Evolutionary conservation across 2,113 vertebrate genomes (phyloP).

Genomic region (Lathamus discolor): DNA sequence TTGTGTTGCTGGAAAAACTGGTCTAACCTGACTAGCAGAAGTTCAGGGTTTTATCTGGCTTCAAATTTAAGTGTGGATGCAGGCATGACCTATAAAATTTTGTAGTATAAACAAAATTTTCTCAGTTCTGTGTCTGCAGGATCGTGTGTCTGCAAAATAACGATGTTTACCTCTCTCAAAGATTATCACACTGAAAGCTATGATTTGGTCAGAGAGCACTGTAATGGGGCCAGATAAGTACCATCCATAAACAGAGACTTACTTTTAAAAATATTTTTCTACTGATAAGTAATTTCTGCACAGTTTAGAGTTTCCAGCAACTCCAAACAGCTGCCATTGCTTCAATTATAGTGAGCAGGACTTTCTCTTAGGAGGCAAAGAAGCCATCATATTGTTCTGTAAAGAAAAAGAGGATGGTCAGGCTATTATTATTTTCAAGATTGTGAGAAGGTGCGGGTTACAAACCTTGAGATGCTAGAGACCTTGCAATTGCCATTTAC

Average conservation of each 20-base stretch:
- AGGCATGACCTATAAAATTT: background rate
- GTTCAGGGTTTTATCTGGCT: conserved; percentile 27
- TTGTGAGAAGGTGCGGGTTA: background rate
- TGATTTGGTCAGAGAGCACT: background rate
- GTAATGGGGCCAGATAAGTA: background rate
- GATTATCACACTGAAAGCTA: background rate
- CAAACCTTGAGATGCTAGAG: background rate
- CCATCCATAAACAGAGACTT: background rate
- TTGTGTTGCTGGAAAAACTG: conserved; percentile 7
- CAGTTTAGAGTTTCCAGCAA: background rate
- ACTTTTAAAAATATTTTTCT: background rate
- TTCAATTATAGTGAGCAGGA: background rate
- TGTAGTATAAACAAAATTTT: background rate
- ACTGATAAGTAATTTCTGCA: background rate
- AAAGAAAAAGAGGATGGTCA: background rate
- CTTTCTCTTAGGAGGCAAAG: background rate
- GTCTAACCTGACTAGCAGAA: conserved; percentile 19
- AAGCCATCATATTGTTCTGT: background rate
- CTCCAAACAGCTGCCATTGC: background rate
- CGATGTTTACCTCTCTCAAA: background rate
- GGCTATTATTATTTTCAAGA: background rate
- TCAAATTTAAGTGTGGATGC: background rate
- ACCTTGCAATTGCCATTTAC: background rate
- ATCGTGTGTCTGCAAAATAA: background rate
- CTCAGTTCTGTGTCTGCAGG: background rate